Conservation (phyloP, 1,140 invertebrate genomes). For the Mycetomoellerius zeteki region DNA sequence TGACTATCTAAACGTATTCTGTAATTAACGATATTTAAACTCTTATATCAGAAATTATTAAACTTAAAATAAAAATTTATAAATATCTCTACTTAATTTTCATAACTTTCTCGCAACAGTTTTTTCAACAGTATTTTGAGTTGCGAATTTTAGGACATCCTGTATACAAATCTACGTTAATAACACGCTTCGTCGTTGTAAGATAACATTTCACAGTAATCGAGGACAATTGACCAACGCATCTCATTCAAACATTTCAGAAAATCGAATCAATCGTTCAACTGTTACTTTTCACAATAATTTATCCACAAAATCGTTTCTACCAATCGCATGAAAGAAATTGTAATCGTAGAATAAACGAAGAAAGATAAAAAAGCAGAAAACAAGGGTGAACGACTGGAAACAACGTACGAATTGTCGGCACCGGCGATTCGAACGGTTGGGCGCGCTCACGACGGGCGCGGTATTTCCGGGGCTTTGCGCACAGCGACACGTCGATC, state of each 20-base stretch:
- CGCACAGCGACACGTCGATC: conserved; percentile 75
- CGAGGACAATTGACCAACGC: background rate
- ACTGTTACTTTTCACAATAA: background rate
- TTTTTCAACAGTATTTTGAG: no score
- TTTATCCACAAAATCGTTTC: background rate
- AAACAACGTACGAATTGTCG: conserved; percentile 69
- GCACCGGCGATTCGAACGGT: conserved; percentile 80
- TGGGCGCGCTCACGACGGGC: conserved; percentile 82
- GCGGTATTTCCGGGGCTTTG: conserved; percentile 86
- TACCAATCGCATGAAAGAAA: background rate
- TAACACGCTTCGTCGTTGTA: background rate
- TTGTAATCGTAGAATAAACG: background rate
- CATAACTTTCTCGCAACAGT: no score
- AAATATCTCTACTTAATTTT: no score
- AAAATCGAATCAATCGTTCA: background rate
- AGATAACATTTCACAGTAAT: background rate
- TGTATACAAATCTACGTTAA: background rate
- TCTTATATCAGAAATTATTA: no score
- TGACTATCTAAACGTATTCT: no score
- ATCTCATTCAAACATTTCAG: background rate
- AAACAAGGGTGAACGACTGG: background rate
- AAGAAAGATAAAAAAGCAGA: no score
- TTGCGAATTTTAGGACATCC: no score
- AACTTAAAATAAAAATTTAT: no score
- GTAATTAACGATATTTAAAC: no score